These are phyloP conservation scores for Brachyhypopomus occidentalis DNA, from an alignment of 2,113 vertebrate genomes.

Conservation along the genomic window DNA sequence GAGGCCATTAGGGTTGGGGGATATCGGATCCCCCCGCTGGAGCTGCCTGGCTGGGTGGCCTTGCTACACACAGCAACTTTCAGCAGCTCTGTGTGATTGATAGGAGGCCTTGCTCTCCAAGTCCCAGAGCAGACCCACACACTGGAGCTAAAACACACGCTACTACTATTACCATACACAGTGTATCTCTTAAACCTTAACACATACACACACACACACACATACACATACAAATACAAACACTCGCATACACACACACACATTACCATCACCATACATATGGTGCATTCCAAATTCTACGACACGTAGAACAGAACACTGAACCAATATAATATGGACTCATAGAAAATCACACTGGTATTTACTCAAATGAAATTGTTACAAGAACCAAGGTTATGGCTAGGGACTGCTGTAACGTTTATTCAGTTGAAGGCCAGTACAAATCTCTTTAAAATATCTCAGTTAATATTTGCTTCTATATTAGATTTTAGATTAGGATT, in stretches of 20 bases:
- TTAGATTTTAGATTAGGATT: too few species aligned
- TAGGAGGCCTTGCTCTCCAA: slow-evolving; percentile 60
- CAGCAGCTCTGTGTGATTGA: slow-evolving; percentile 76
- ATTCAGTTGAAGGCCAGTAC: too few species aligned
- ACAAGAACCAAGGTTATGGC: too few species aligned
- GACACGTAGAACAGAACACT: too few species aligned
- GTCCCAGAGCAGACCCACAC: slow-evolving; percentile 46
- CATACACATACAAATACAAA: slow-evolving; percentile 40
- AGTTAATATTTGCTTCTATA: too few species aligned
- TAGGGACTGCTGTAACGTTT: too few species aligned
- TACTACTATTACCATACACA: slow-evolving; percentile 23
- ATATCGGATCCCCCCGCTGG: slow-evolving; percentile 76
- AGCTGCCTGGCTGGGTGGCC: slow-evolving; percentile 78
- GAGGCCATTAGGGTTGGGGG: slow-evolving; percentile 74
- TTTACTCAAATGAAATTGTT: too few species aligned
- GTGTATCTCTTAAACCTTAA: slow-evolving; percentile 13
- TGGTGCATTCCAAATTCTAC: not conserved
- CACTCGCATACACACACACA: too few species aligned
- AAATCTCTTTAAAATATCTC: too few species aligned
- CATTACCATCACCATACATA: slow-evolving; percentile 5
- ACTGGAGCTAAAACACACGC: slow-evolving; percentile 50
- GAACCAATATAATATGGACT: too few species aligned
- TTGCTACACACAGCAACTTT: slow-evolving; percentile 65
- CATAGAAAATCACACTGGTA: too few species aligned
- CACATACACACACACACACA: slow-evolving; percentile 9